These are phyloP conservation scores for Actinernus sp. DNA, from an alignment of 92 coral and sea anemone genomes.

Conservation along the genomic window DNA sequence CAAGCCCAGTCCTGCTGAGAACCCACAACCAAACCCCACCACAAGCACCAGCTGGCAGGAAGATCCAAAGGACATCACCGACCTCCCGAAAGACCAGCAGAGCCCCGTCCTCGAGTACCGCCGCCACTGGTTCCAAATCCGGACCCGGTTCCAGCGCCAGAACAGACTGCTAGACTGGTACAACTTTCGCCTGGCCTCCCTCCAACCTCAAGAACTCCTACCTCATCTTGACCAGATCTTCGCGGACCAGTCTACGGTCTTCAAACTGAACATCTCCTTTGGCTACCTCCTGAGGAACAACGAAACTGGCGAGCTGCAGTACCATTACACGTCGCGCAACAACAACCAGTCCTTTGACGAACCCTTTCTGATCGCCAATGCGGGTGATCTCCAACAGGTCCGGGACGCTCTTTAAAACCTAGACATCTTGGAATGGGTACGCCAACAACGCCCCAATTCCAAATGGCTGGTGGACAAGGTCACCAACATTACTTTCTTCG, in stretches of 20 bases:
- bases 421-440: conserved; percentile 38
- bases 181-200: too few relatives aligned
- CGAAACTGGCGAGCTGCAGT: conserved; percentile 43
- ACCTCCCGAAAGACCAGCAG: too few relatives aligned
- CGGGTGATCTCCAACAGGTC: conserved; percentile 28
- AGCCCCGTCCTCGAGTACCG: too few relatives aligned
- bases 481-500: conserved; percentile 25
- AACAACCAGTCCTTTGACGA: conserved; percentile 16
- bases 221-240: too few relatives aligned
- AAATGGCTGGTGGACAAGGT: conserved; percentile 27
- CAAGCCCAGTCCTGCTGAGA: too few relatives aligned
- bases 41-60: too few relatives aligned
- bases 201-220: too few relatives aligned
- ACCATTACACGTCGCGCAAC: conserved; percentile 32
- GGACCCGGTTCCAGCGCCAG: too few relatives aligned
- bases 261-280: conserved; percentile 13
- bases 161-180: too few relatives aligned
- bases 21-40: too few relatives aligned
- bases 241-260: conserved; percentile 8
- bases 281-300: conserved; percentile 39
- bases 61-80: too few relatives aligned
- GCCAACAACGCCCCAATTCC: conserved; percentile 37
- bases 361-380: conserved; percentile 5
- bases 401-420: conserved; percentile 4
- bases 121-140: too few relatives aligned